Base-by-base conservation (phyloP, 2,888 invertebrate genomes). In the Adineta ricciae region DNA sequence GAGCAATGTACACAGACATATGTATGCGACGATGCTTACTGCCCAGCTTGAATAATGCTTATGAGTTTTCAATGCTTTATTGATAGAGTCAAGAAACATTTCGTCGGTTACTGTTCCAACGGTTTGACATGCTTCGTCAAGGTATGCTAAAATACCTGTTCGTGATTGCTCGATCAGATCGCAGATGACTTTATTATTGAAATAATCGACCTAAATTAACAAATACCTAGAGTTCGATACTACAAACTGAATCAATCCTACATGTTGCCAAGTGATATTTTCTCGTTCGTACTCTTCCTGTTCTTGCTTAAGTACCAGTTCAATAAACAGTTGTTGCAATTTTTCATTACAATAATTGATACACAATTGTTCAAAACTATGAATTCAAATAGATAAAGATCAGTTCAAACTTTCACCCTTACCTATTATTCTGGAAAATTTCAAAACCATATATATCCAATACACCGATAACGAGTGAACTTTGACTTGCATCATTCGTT, bases 331-430 rank as follows among this genome's bases (percentile, higher is more conserved):
- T 90, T 98, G 98, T 90, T 98, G 98, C 87, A 98, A 92, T 90
- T 98, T 98, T 92, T 98, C 98, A 90, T 98, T 98, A 90, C 97
- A 98, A 91, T 97, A 98, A 91, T 98, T 98, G 89, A 98, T 98
- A 91, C 97, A 98, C 91, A 98, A 96, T 92, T 98, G 98, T 91
- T 98, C 98, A 91, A 98, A 92, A 87, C 92, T 92, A 88, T 84
- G 89, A 19, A 7, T 50, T 50, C 50, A 88, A 4, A 73, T 41
- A 86, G 86, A 73, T 85, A 21, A 38, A 56, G 52, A 41, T 85
- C 21, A 1, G 16, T 52, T 38, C 41, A 41, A 83, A 56, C 72
- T 11, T 21, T 50, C 73, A 14, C 85, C 7, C 49, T 5, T 52
- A 97, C 91, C 96, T 96, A 91, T 98, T 98, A 49, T 93, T 93